phyloP scores from a whole-genome alignment of 2,888 invertebrate species.

The Tachina fera region DNA sequence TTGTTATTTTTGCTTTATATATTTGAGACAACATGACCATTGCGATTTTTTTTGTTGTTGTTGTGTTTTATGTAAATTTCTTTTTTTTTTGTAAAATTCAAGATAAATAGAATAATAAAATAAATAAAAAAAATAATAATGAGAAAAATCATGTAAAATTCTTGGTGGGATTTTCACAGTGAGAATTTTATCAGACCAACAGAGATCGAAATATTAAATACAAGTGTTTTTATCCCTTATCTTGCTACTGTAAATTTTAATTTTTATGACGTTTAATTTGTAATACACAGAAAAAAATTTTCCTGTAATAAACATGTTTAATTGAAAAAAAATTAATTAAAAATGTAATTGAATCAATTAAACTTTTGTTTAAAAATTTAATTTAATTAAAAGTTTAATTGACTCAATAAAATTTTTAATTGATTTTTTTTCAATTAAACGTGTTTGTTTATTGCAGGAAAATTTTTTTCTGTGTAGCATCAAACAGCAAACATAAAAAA shows the following conservation, averaged over 20 bases:
- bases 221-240: slow-evolving; percentile 36
- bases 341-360: no score
- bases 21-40: not conserved
- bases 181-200: slow-evolving; percentile 56
- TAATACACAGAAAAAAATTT: no score
- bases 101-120: slow-evolving; percentile 1
- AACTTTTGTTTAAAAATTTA: no score
- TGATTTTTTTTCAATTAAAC: no score
- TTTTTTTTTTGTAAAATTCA: slow-evolving; percentile 2
- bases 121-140: slow-evolving; percentile 1
- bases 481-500: no score
- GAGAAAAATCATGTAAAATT: not conserved
- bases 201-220: slow-evolving; percentile 33
- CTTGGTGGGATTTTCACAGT: slow-evolving; percentile 44
- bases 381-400: no score
- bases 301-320: no score
- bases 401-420: no score
- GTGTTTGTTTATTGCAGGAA: no score
- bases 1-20: not conserved
- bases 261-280: no score
- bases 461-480: no score
- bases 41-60: not conserved
- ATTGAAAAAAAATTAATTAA: no score
- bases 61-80: slow-evolving; percentile 53
- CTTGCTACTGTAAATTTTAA: slow-evolving; percentile 2